These are phyloP conservation scores for Beroe forskalii DNA, from an alignment of 37 sponge, comb jelly and placozoan genomes.

Conservation along the genomic window DNA sequence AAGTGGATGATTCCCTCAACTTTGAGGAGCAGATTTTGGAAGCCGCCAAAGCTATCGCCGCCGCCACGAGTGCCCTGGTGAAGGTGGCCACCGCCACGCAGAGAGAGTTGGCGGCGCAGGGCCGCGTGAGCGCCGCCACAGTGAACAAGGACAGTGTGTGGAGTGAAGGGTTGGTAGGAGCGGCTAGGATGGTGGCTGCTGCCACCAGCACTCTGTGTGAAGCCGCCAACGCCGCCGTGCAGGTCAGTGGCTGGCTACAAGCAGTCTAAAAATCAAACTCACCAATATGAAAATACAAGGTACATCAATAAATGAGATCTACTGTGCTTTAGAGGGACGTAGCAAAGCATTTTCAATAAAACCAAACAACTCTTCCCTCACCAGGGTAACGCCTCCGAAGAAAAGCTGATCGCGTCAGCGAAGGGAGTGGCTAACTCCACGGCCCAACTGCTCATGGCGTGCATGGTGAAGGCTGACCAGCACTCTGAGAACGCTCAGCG, in stretches of 20 bases:
- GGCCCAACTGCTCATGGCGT: constrained; percentile 90
- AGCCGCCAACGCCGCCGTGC: constrained; percentile 83
- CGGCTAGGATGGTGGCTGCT: constrained; percentile 90
- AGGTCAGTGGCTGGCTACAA: neutral
- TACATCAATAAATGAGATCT: too few species aligned
- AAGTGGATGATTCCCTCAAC: constrained; percentile 78
- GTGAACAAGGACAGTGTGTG: constrained; percentile 84
- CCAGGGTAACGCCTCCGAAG: constrained; percentile 79
- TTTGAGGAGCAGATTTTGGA: constrained; percentile 95
- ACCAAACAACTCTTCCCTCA: too few species aligned
- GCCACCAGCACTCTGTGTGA: constrained; percentile 93
- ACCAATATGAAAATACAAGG: too few species aligned
- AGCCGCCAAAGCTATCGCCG: constrained; percentile 88
- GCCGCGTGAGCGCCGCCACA: constrained; percentile 66
- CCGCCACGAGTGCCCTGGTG: constrained; percentile 87
- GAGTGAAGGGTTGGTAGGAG: constrained; percentile 94
- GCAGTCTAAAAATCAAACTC: too few species aligned
- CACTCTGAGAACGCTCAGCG: constrained; percentile 78
- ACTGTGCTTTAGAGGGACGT: too few species aligned
- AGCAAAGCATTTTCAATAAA: too few species aligned
- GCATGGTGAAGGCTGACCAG: constrained; percentile 93
- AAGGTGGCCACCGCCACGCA: constrained; percentile 90
- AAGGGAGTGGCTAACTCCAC: constrained; percentile 92
- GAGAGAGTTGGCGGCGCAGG: constrained; percentile 88
- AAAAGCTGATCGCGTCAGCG: constrained; percentile 84